Percentiles rank a stretch among this genome's conserved stretches.
phyloP scores from a whole-genome alignment of 2,888 invertebrate species.

The Myopa tessellatipennis region DNA sequence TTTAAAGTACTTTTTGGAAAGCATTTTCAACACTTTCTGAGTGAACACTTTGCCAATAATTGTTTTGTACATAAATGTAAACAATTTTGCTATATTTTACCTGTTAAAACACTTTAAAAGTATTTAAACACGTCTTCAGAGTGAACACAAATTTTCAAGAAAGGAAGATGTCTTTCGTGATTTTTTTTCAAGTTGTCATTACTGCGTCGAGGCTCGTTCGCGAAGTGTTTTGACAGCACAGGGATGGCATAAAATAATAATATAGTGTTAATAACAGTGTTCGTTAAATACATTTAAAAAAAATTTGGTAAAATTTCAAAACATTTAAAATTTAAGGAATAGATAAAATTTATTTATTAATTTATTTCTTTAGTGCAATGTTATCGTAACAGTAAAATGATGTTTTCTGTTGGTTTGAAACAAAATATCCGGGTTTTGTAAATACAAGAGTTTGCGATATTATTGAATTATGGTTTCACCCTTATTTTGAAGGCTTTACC shows the following conservation, averaged over 20 bases:
- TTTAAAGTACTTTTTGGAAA: not conserved
- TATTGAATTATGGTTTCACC: too few species aligned
- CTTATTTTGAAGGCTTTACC: too few species aligned
- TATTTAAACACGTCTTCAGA: constrained; percentile 67
- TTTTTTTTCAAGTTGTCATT: constrained; percentile 51
- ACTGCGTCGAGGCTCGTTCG: constrained; percentile 45
- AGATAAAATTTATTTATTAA: too few species aligned
- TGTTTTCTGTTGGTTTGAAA: too few species aligned
- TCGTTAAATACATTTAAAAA: too few species aligned
- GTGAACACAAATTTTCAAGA: constrained; percentile 63
- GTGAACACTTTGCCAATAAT: constrained; percentile 37
- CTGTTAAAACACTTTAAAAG: constrained; percentile 66
- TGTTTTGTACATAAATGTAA: constrained; percentile 36
- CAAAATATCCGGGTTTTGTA: too few species aligned
- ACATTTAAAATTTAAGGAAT: too few species aligned
- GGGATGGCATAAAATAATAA: constrained; percentile 25
- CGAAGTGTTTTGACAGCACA: constrained; percentile 21
- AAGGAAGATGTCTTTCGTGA: constrained; percentile 63
- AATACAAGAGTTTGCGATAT: too few species aligned
- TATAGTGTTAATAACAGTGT: not conserved
- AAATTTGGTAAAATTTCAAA: too few species aligned
- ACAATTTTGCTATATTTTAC: constrained; percentile 55
- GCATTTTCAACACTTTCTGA: constrained; percentile 4
- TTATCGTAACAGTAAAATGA: too few species aligned
- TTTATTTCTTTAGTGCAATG: too few species aligned